Evolutionary conservation across 92 coral and sea anemone species (phyloP).

Genomic region (Epizoanthus rinbou): DNA sequence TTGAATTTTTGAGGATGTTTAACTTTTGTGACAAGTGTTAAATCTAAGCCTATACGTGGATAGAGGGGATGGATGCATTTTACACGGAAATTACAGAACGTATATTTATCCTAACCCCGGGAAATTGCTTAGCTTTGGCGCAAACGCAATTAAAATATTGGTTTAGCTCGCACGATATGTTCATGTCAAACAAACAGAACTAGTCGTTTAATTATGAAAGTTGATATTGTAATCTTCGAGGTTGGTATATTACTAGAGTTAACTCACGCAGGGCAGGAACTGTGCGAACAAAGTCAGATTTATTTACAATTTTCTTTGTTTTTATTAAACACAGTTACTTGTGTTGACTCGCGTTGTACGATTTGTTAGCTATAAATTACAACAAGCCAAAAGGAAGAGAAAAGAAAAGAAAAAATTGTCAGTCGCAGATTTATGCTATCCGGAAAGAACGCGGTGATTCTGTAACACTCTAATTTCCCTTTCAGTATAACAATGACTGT

Average conservation of each 20-base stretch:
- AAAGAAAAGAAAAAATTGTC: not conserved
- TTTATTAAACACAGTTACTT: conserved; percentile 6
- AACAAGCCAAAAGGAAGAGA: not conserved
- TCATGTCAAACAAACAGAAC: conserved; percentile 19
- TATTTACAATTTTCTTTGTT: not conserved
- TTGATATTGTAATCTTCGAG: conserved; percentile 16
- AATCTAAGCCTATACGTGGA: conserved; percentile 23
- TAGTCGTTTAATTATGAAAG: conserved; percentile 34
- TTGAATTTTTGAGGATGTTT: conserved; percentile 40
- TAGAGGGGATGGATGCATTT: conserved; percentile 1
- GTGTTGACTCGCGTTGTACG: not conserved
- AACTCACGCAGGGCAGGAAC: conserved; percentile 27
- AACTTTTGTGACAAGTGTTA: conserved; percentile 23
- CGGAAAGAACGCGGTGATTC: no score
- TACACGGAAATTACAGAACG: conserved; percentile 32
- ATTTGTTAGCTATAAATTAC: not conserved
- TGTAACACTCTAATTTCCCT: no score
- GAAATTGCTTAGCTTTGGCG: conserved; percentile 33
- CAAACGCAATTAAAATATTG: conserved; percentile 32
- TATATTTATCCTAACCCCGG: conserved; percentile 19
- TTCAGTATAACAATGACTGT: no score
- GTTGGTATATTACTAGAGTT: conserved; percentile 23
- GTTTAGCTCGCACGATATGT: not conserved
- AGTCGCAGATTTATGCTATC: no score
- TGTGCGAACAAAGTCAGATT: not conserved